Evolutionary conservation across 1,140 invertebrate species (phyloP).

Genomic region (Trichomalopsis sarcophagae): DNA sequence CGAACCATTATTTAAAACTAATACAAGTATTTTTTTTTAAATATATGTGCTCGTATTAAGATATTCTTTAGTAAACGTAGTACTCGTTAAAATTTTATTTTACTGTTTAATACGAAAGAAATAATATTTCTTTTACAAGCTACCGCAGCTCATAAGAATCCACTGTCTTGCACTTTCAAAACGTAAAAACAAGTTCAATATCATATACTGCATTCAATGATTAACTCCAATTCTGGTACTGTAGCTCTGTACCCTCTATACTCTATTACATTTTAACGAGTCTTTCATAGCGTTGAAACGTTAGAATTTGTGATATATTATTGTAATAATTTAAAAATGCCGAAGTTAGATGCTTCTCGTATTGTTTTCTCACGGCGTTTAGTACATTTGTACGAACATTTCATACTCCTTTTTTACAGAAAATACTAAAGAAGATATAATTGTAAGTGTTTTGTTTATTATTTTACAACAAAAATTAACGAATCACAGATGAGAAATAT

Average conservation of each 20-base stretch:
- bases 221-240: constrained; percentile 25
- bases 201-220: neutral
- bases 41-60: too few species aligned
- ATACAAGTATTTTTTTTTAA: too few species aligned
- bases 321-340: constrained; percentile 47
- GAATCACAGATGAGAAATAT: neutral
- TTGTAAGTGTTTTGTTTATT: constrained; percentile 43
- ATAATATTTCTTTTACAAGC: neutral
- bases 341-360: constrained; percentile 55
- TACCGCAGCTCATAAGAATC: neutral
- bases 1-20: neutral
- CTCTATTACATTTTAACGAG: constrained; percentile 37
- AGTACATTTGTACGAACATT: constrained; percentile 28
- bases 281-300: constrained; percentile 56
- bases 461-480: constrained; percentile 31
- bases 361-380: constrained; percentile 55
- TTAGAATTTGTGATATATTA: constrained; percentile 49
- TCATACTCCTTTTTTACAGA: constrained; percentile 22
- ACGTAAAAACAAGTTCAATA: neutral
- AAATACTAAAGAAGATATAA: constrained; percentile 45
- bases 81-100: neutral
- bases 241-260: constrained; percentile 14
- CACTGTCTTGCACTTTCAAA: neutral
- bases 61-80: neutral
- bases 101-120: neutral